These are phyloP conservation scores for Drosophila lacertosa DNA, from an alignment of 1,140 invertebrate species.

Conservation along the genomic window DNA sequence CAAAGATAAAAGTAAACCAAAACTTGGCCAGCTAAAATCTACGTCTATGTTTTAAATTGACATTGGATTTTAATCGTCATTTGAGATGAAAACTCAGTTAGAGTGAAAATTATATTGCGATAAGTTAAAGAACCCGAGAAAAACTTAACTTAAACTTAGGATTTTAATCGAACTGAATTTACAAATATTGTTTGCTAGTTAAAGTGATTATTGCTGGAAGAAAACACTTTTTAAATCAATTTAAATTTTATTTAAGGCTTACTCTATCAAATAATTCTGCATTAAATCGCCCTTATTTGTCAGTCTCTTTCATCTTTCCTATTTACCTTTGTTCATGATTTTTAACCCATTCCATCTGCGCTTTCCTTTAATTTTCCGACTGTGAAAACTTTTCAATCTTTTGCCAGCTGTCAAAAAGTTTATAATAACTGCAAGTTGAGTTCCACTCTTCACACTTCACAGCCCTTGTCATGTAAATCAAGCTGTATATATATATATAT, in stretches of 20 bases:
- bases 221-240: no score
- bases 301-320: neutral
- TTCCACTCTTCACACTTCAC: slow-evolving; percentile 4
- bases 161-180: no score
- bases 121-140: no score
- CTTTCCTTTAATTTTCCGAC: neutral
- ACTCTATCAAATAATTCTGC: neutral
- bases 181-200: no score
- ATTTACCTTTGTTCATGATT: neutral
- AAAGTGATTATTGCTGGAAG: no score
- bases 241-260: no score
- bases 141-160: no score
- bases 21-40: no score
- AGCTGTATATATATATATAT: slow-evolving; percentile 21
- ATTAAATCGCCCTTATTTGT: neutral
- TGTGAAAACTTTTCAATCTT: slow-evolving; percentile 28
- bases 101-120: neutral
- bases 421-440: slow-evolving; percentile 22
- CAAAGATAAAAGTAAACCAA: slow-evolving; percentile 20
- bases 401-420: slow-evolving; percentile 33
- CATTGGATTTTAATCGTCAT: neutral
- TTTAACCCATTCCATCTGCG: slow-evolving; percentile 10
- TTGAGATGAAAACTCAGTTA: neutral
- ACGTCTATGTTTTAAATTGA: slow-evolving; percentile 22
- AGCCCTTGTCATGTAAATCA: slow-evolving; percentile 52